Base-by-base conservation (phyloP, 2,888 invertebrate genomes). In the Gymnoscelis rufifasciata region DNA sequence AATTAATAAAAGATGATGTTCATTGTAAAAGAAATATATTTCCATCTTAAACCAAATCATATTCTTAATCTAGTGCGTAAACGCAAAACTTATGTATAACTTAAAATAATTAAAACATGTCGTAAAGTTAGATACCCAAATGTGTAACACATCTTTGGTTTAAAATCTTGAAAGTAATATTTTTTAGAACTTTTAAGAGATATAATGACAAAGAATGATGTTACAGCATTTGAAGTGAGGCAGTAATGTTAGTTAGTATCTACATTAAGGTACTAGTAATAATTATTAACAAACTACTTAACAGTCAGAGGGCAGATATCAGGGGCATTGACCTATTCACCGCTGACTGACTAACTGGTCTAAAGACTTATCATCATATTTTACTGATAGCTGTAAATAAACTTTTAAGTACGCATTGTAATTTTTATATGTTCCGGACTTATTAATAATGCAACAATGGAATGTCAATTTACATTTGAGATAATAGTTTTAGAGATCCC, bases 381-480 rank as follows among this genome's bases (percentile, higher is more conserved):
- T 31, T 35, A 31, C 27, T 47, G 31, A 38, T 33, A 33, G 46
- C 37, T 23, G 12, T 23, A 37, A 37, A 37, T 13, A 41, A 37
- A 23, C 31, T 47, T 41, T 30, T 47, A 42, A 47, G 42, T 47
- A 42, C 47, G 33, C 30, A 13, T 13, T 31, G n/a, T 11, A 33
- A 8, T n/a, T 26, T 24, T 12, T 27, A 27, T 19, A 15, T 45
- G 24, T 39, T 43, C 39, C 27, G 38, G 79, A 78, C 77, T 76
- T 78, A 79, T 52, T 71, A 67, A 76, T 68, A 64, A 68, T 73
- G 51, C 70, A 71, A 12, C 72, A 74, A 61, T 86, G 86, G 86
- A 86, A 86, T 86, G 86, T 86, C 68, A 71, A 64, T 77, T 84
- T 84, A 70, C 84, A 64, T 68, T 68, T 83, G 81, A 84, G 82